phyloP scores from a whole-genome alignment of 30 jellyfish, hydroid and myxozoan species.

The Aurelia coerulea region DNA sequence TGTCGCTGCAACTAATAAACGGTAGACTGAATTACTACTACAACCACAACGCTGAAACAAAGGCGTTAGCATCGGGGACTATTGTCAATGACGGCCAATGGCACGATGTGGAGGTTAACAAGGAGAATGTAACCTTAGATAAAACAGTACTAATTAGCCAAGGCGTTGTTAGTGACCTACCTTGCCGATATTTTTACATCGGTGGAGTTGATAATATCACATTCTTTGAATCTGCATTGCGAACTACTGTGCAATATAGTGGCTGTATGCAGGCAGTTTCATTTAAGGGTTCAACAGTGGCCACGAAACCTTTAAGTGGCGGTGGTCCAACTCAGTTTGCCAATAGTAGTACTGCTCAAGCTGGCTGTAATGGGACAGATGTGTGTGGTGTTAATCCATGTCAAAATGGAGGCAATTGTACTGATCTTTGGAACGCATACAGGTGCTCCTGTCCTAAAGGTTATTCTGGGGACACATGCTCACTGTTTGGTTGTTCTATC shows the following conservation, averaged over 20 bases:
- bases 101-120: conserved; percentile 39
- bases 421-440: conserved; percentile 70
- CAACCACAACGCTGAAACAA: conserved; percentile 10
- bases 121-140: conserved; percentile 30
- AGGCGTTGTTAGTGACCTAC: background rate
- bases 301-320: conserved; percentile 9
- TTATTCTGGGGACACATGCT: conserved; percentile 62
- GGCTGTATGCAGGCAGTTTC: conserved; percentile 76
- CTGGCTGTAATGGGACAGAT: conserved; percentile 67
- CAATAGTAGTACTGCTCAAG: conserved; percentile 12
- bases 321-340: conserved; percentile 40
- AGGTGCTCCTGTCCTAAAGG: conserved; percentile 73
- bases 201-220: conserved; percentile 55
- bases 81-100: conserved; percentile 56
- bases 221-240: conserved; percentile 20
- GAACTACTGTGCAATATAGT: conserved; percentile 12
- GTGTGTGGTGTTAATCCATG: conserved; percentile 74
- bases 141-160: conserved; percentile 2
- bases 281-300: conserved; percentile 27
- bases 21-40: conserved; percentile 13
- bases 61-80: background rate
- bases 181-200: conserved; percentile 27
- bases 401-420: conserved; percentile 64
- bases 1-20: conserved; percentile 21
- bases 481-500: conserved; percentile 61